These are phyloP conservation scores for Smutsia gigantea DNA, from an alignment of 2,797 vertebrate species.

Conservation along the genomic window DNA sequence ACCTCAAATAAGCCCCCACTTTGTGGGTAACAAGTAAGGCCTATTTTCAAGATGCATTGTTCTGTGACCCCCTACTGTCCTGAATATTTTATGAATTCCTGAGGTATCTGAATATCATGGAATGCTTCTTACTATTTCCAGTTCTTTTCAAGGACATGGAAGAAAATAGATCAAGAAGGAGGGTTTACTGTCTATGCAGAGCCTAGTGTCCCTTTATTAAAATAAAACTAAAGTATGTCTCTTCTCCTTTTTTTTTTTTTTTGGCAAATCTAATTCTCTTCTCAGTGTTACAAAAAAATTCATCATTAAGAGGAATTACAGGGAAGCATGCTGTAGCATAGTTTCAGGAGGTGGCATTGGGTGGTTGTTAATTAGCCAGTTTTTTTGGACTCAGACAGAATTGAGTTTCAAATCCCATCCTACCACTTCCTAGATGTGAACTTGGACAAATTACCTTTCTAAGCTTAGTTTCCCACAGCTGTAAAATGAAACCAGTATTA, in stretches of 20 bases:
- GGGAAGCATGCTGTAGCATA: not conserved
- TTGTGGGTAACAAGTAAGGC: not conserved
- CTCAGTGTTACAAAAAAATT: not conserved
- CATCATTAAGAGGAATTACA: not conserved
- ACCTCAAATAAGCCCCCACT: not conserved
- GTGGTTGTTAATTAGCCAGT: not conserved
- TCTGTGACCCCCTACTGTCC: not conserved
- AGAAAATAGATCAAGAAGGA: constrained; percentile 34
- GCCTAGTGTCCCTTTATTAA: not conserved
- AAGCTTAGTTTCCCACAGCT: not conserved
- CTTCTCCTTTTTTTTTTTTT: not conserved
- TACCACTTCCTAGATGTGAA: not conserved
- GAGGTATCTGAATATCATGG: not conserved
- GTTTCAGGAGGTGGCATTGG: not conserved
- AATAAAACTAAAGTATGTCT: not conserved
- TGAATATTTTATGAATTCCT: not conserved
- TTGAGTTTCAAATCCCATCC: constrained; percentile 35
- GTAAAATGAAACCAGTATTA: constrained; percentile 9
- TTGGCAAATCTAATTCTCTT: not conserved
- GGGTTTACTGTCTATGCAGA: not conserved
- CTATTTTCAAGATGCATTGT: constrained; percentile 14
- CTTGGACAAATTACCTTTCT: constrained; percentile 8
- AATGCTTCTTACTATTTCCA: not conserved
- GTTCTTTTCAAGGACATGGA: not conserved
- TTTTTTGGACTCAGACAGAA: not conserved